A percentile compares a stretch with the other conserved stretches of the same genome.
phyloP scores from a whole-genome alignment of 2,797 vertebrate genomes.

The Myripristis murdjan region DNA sequence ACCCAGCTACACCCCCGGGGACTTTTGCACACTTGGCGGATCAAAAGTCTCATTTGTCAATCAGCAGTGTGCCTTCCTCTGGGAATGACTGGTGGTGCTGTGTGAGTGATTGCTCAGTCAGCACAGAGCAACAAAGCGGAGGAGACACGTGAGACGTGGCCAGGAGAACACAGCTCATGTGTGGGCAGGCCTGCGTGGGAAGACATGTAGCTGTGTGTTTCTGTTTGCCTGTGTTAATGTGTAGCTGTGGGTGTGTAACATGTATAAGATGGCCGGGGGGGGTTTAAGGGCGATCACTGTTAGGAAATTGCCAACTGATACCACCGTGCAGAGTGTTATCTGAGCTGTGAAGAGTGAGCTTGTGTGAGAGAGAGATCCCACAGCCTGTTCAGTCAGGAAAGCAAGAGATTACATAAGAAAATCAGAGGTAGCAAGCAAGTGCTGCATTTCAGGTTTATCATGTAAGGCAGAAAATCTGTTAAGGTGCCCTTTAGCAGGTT shows the following conservation, averaged over 20 bases:
- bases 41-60: conserved; percentile 9
- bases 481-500: background rate
- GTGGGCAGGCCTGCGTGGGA: conserved; percentile 59
- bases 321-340: background rate
- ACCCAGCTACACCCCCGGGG: no score
- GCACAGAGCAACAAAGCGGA: conserved; percentile 38
- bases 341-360: background rate
- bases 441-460: background rate
- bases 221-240: conserved; percentile 3
- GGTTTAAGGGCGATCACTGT: conserved; percentile 50
- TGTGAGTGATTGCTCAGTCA: conserved; percentile 38
- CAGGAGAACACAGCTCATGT: conserved; percentile 34
- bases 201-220: conserved; percentile 19
- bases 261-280: conserved; percentile 2
- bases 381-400: background rate
- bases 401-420: background rate
- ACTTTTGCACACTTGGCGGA: background rate
- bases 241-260: conserved; percentile 5
- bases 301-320: conserved; percentile 17
- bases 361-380: background rate
- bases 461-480: background rate
- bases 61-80: conserved; percentile 2
- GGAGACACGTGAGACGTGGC: conserved; percentile 50
- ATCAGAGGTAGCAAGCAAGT: background rate
- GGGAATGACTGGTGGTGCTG: background rate